Conservation (phyloP, 1,140 invertebrate genomes). For the Pseudomyrmex sp. region DNA sequence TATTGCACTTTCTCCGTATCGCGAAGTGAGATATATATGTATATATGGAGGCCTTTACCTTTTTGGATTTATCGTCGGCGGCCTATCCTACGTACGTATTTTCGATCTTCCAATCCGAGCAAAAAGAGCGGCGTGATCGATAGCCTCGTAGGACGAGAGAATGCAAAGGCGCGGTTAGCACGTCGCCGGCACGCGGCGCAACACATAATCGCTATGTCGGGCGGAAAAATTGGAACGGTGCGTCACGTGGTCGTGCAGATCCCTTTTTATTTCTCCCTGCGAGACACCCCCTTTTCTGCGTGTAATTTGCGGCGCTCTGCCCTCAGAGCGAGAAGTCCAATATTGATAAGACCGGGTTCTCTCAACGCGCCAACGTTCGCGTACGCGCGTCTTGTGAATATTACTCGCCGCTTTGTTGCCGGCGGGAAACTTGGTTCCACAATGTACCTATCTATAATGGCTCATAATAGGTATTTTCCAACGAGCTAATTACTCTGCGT, state of each 20-base stretch:
- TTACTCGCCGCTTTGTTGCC: constrained; percentile 15
- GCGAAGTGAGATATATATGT: neutral
- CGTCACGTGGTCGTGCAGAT: constrained; percentile 26
- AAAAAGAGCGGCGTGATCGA: constrained; percentile 43
- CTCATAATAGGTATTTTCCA: neutral
- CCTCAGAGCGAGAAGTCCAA: constrained; percentile 6
- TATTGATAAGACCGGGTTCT: constrained; percentile 11
- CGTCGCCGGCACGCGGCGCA: constrained; percentile 29
- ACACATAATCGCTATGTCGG: constrained; percentile 52
- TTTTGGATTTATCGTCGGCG: neutral
- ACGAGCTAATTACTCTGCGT: too few relatives aligned
- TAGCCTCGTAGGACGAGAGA: constrained; percentile 30
- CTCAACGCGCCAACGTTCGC: too few relatives aligned
- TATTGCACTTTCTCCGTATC: neutral
- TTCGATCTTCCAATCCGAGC: constrained; percentile 33
- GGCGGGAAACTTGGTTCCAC: constrained; percentile 3
- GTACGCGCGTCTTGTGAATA: constrained; percentile 16
- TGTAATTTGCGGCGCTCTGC: neutral
- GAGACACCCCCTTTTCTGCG: constrained; percentile 25
- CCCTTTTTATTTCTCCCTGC: constrained; percentile 3
- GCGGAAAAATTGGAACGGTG: constrained; percentile 47
- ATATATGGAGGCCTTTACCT: neutral
- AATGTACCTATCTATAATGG: neutral
- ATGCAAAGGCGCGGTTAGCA: constrained; percentile 45
- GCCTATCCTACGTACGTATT: constrained; percentile 2